Conservation (phyloP, 2,113 vertebrate species). For the Felis chaus region DNA sequence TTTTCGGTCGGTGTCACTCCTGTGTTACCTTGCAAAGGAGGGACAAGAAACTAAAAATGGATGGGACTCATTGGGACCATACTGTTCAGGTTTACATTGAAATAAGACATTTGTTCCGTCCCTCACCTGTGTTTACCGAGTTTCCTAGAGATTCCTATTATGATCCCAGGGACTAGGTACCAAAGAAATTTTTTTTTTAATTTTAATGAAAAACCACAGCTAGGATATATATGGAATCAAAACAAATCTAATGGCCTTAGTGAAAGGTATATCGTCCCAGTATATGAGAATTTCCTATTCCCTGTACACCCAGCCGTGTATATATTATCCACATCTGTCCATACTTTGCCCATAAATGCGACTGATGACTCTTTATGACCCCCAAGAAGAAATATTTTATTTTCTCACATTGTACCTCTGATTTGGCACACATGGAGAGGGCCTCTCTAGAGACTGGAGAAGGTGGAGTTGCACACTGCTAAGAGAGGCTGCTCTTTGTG, state of each 20-base stretch:
- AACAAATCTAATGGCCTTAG: not conserved
- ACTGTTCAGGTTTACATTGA: not conserved
- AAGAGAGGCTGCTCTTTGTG: too few species aligned
- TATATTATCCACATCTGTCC: not conserved
- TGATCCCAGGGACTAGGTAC: not conserved
- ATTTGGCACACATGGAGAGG: not conserved
- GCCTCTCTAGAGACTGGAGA: not conserved
- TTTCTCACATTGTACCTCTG: not conserved
- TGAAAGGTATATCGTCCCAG: not conserved
- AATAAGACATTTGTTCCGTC: not conserved
- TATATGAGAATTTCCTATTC: not conserved
- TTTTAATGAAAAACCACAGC: not conserved
- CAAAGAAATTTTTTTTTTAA: not conserved
- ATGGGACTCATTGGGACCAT: not conserved
- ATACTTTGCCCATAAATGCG: not conserved
- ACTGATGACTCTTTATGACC: not conserved
- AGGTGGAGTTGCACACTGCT: not conserved
- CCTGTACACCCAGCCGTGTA: not conserved
- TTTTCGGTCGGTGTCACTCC: not conserved
- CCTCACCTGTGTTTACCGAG: not conserved
- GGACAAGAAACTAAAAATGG: not conserved
- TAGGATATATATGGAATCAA: not conserved
- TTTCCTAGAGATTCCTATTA: not conserved
- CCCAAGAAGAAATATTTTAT: not conserved
- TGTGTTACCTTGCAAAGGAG: not conserved